Evolutionary conservation across 2,888 invertebrate species (phyloP).

Genomic region (Polyommatus icarus): DNA sequence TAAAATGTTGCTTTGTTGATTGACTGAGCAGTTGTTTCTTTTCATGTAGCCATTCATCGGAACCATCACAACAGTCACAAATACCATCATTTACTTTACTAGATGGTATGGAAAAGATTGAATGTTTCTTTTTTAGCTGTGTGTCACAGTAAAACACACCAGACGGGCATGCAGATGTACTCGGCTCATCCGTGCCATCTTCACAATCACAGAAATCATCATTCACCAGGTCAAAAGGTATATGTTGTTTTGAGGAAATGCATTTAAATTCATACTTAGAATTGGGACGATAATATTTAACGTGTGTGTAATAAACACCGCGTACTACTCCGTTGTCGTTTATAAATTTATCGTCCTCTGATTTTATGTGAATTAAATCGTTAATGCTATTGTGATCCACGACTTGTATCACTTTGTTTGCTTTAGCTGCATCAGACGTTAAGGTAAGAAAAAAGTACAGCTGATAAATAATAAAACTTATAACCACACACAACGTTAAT

Average conservation of each 20-base stretch:
- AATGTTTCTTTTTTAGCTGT: constrained; percentile 65
- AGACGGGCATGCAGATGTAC: constrained; percentile 93
- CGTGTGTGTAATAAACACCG: constrained; percentile 62
- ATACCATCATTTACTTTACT: constrained; percentile 95
- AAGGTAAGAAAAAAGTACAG: constrained; percentile 69
- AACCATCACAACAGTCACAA: constrained; percentile 97
- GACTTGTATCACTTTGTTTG: constrained; percentile 54
- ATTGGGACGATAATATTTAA: constrained; percentile 65
- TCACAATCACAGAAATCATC: constrained; percentile 94
- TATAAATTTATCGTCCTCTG: constrained; percentile 64
- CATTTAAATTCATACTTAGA: constrained; percentile 66
- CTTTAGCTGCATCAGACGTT: constrained; percentile 54
- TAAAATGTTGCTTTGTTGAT: constrained; percentile 52
- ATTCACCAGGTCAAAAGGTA: constrained; percentile 80
- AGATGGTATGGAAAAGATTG: constrained; percentile 80
- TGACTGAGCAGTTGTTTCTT: constrained; percentile 58
- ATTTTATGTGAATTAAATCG: constrained; percentile 53
- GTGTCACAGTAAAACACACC: constrained; percentile 90
- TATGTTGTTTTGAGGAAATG: constrained; percentile 58
- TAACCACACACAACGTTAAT: constrained; percentile 57
- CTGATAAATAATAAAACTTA: constrained; percentile 68
- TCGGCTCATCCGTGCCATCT: constrained; percentile 89
- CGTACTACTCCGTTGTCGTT: constrained; percentile 66
- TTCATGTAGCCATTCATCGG: constrained; percentile 86
- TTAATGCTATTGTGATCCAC: constrained; percentile 53